Evolutionary conservation across 2,888 invertebrate species (phyloP).

Genomic region (Seladonia tumulorum): DNA sequence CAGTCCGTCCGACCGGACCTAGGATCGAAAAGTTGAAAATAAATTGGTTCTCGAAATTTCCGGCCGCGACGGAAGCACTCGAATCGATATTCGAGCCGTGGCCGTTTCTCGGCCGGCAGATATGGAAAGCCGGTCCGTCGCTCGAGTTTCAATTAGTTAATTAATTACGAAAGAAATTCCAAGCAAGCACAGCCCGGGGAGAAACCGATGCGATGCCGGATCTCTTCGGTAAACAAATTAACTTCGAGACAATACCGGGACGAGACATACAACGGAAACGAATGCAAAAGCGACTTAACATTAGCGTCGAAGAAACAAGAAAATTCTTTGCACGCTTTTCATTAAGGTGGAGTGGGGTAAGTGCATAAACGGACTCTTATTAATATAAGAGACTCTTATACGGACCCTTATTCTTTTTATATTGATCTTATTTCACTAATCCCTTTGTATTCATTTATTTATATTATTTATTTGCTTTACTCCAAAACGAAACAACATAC

Average conservation of each 20-base stretch:
- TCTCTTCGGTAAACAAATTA: conserved; percentile 30
- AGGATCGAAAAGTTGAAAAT: neutral
- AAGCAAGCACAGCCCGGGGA: conserved; percentile 24
- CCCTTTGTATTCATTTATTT: too few species aligned
- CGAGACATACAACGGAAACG: too few species aligned
- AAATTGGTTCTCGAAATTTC: neutral
- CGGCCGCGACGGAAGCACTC: neutral
- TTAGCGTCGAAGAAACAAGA: too few species aligned
- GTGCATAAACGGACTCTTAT: too few species aligned
- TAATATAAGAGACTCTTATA: too few species aligned
- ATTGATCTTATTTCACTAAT: too few species aligned
- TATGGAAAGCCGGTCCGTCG: conserved; percentile 21
- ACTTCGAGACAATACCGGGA: neutral
- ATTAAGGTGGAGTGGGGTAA: too few species aligned
- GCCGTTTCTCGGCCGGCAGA: conserved; percentile 5
- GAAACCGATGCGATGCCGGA: neutral
- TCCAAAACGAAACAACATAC: too few species aligned
- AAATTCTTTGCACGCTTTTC: too few species aligned
- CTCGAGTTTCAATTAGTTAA: conserved; percentile 55
- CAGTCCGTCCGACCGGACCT: neutral
- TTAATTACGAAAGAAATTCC: conserved; percentile 44
- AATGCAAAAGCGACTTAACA: too few species aligned
- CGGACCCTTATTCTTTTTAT: too few species aligned
- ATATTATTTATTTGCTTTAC: too few species aligned
- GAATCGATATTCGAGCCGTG: conserved; percentile 36